These are phyloP conservation scores for Dufourea novaeangliae DNA, from an alignment of 1,140 invertebrate genomes.

Conservation along the genomic window DNA sequence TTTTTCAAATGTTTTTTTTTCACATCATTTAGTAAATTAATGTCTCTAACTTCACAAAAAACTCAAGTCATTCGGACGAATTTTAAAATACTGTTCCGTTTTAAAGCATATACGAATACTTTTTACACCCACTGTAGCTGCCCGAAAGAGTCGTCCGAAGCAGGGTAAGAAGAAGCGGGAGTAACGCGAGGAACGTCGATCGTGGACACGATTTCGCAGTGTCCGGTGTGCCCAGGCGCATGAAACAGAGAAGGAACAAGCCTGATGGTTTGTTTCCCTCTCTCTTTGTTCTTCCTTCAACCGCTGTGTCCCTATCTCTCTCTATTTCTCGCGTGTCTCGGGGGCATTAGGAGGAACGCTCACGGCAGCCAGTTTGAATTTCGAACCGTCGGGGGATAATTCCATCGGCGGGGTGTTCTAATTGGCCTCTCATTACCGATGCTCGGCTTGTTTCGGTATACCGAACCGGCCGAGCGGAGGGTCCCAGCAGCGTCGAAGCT, in stretches of 20 bases:
- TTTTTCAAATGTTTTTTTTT: too few species aligned
- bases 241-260: conserved; percentile 7
- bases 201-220: not conserved
- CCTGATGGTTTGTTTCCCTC: too few species aligned
- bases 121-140: too few species aligned
- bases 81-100: too few species aligned
- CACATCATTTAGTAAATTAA: too few species aligned
- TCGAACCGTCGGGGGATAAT: conserved; percentile 79
- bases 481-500: conserved; percentile 68
- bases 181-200: not conserved
- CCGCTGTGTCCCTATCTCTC: not conserved
- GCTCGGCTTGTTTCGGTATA: conserved; percentile 77
- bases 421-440: conserved; percentile 82
- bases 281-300: not conserved
- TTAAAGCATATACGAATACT: too few species aligned
- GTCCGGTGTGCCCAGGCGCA: not conserved
- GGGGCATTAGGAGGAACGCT: conserved; percentile 74
- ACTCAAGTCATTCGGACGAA: too few species aligned
- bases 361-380: conserved; percentile 79
- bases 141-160: not conserved
- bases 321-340: conserved; percentile 71
- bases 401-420: conserved; percentile 80
- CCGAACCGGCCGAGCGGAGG: conserved; percentile 40
- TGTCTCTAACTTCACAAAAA: too few species aligned
- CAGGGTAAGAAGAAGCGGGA: not conserved